phyloP scores from a whole-genome alignment of 1,140 invertebrate species.

The Arctopsyche grandis region DNA sequence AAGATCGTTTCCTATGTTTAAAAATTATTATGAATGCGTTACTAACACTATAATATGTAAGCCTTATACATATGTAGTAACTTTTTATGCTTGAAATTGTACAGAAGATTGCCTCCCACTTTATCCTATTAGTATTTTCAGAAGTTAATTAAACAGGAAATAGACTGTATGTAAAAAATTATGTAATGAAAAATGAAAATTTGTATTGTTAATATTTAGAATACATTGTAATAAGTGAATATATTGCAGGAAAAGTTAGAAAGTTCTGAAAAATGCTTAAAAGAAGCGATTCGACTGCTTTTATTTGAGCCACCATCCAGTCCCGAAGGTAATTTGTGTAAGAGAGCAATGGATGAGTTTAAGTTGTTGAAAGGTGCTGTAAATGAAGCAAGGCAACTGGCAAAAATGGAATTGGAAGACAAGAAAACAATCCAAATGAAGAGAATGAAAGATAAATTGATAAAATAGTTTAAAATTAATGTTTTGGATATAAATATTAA shows the following conservation, averaged over 20 bases:
- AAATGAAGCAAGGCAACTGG: slow-evolving; percentile 60
- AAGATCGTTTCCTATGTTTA: background rate
- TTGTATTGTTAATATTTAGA: background rate
- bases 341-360: slow-evolving; percentile 73
- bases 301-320: slow-evolving; percentile 75
- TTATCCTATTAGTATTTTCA: background rate
- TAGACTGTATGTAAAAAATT: background rate
- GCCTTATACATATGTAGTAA: background rate
- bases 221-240: background rate
- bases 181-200: background rate
- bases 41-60: background rate
- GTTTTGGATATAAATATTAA: background rate
- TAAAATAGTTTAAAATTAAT: slow-evolving; percentile 22
- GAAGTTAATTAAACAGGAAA: too few relatives aligned
- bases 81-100: slow-evolving; percentile 43
- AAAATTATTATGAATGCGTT: background rate
- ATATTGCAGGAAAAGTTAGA: slow-evolving; percentile 62
- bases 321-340: slow-evolving; percentile 77
- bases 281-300: slow-evolving; percentile 72
- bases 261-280: slow-evolving; percentile 69
- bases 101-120: background rate
- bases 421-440: background rate
- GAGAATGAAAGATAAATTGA: slow-evolving; percentile 29
- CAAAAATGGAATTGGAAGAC: slow-evolving; percentile 56
- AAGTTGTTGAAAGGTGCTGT: slow-evolving; percentile 71